Percentiles rank a stretch among this genome's conserved stretches.
These are phyloP conservation scores for Carposina sasakii DNA, from an alignment of 1,140 invertebrate species.

Conservation along the genomic window DNA sequence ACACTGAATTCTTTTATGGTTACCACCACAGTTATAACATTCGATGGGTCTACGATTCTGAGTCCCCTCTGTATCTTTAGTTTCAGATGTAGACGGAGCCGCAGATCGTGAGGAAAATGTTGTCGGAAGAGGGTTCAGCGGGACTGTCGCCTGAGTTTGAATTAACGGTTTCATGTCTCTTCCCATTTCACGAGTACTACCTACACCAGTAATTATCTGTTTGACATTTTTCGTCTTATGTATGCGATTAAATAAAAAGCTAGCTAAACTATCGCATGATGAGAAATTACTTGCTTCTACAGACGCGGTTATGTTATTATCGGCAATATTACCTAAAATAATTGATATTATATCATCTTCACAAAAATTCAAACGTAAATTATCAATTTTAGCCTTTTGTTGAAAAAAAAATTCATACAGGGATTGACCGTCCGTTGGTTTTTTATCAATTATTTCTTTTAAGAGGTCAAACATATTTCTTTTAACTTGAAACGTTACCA, in stretches of 20 bases:
- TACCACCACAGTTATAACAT: too few species aligned
- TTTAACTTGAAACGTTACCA: slow-evolving; percentile 4
- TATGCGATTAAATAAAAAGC: slow-evolving; percentile 3
- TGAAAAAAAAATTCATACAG: slow-evolving; percentile 6
- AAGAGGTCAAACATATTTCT: slow-evolving; percentile 4
- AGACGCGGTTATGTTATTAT: neutral
- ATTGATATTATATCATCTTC: slow-evolving; percentile 9
- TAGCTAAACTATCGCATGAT: slow-evolving; percentile 5
- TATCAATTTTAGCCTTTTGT: slow-evolving; percentile 5
- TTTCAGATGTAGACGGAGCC: too few species aligned
- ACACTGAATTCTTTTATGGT: too few species aligned
- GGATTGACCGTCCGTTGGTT: neutral
- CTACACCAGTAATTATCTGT: too few species aligned
- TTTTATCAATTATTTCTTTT: slow-evolving; percentile 1
- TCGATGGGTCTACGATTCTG: too few species aligned
- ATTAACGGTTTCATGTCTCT: too few species aligned
- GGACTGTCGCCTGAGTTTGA: too few species aligned
- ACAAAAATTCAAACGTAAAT: neutral
- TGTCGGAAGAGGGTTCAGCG: too few species aligned
- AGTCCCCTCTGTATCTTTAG: too few species aligned
- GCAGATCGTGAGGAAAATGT: too few species aligned
- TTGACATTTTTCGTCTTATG: neutral
- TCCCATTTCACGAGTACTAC: too few species aligned
- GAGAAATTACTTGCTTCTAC: neutral
- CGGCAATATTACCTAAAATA: slow-evolving; percentile 5